phyloP scores from a whole-genome alignment of 1,140 invertebrate genomes.

The Leptinotarsa texana region DNA sequence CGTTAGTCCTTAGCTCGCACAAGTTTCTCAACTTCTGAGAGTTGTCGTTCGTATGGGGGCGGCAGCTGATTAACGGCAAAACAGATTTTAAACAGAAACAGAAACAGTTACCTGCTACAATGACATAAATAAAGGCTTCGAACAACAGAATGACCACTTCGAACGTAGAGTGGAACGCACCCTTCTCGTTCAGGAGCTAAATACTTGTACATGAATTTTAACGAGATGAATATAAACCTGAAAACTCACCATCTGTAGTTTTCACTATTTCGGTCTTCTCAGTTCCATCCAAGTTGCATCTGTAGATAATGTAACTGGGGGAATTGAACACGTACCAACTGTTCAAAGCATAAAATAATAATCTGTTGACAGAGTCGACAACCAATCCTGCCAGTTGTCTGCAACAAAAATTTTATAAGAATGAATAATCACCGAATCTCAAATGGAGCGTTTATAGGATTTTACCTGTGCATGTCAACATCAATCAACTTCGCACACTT shows the following conservation, averaged over 20 bases:
- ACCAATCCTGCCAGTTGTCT: constrained; percentile 57
- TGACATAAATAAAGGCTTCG: no score
- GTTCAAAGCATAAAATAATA: constrained; percentile 63
- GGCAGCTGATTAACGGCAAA: no score
- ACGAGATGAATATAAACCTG: no score
- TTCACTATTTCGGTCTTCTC: constrained; percentile 53
- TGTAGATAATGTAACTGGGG: constrained; percentile 61
- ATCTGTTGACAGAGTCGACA: constrained; percentile 59
- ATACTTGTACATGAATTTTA: no score
- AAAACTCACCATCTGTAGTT: constrained; percentile 38
- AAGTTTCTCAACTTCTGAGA: no score
- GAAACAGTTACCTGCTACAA: no score
- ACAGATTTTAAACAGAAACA: no score
- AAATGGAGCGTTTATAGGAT: neutral
- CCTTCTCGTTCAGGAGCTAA: no score
- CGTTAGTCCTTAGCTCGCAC: no score
- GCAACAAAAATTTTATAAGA: neutral
- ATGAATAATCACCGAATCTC: neutral
- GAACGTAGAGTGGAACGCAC: no score
- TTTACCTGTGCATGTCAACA: constrained; percentile 62
- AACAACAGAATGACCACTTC: no score
- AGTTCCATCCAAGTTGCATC: constrained; percentile 68
- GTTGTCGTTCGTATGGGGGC: no score
- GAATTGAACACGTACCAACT: constrained; percentile 53
- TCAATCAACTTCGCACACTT: constrained; percentile 66